Evolutionary conservation across 2,113 vertebrate species (phyloP).

Genomic region (Osmerus mordax): DNA sequence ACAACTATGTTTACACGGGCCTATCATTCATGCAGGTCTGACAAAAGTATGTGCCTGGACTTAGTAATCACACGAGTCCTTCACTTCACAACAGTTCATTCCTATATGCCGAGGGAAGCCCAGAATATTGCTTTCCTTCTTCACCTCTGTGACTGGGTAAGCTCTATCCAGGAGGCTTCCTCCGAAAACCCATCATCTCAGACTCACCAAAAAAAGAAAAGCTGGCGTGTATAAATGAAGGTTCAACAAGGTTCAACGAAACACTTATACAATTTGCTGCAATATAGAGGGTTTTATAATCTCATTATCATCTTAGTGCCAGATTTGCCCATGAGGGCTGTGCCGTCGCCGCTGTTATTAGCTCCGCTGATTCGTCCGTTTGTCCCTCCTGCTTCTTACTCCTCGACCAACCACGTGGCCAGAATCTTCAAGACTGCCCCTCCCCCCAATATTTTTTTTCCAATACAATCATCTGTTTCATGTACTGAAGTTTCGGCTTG

Average conservation of each 20-base stretch:
- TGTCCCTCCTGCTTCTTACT: conserved; percentile 60
- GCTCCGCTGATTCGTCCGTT: conserved; percentile 63
- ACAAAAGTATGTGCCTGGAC: no score
- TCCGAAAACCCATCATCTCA: no score
- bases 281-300: conserved; percentile 70
- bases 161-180: no score
- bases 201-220: conserved; percentile 34
- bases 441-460: conserved; percentile 39
- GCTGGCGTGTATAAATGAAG: conserved; percentile 65
- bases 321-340: conserved; percentile 70
- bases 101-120: neutral
- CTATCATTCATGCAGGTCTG: no score
- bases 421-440: conserved; percentile 44
- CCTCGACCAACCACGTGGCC: conserved; percentile 55
- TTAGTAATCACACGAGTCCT: no score
- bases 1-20: no score
- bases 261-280: conserved; percentile 70
- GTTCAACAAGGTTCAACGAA: conserved; percentile 72
- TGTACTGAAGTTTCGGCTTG: conserved; percentile 9
- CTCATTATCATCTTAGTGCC: conserved; percentile 72
- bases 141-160: conserved; percentile 41
- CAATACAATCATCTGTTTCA: no score
- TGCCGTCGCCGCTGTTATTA: conserved; percentile 67
- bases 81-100: no score
- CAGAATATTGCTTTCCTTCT: conserved; percentile 65